Evolutionary conservation across 2,888 invertebrate species (phyloP), one percentile per base, ranked within the genome.

Genomic region (Diogma glabrata): DNA sequence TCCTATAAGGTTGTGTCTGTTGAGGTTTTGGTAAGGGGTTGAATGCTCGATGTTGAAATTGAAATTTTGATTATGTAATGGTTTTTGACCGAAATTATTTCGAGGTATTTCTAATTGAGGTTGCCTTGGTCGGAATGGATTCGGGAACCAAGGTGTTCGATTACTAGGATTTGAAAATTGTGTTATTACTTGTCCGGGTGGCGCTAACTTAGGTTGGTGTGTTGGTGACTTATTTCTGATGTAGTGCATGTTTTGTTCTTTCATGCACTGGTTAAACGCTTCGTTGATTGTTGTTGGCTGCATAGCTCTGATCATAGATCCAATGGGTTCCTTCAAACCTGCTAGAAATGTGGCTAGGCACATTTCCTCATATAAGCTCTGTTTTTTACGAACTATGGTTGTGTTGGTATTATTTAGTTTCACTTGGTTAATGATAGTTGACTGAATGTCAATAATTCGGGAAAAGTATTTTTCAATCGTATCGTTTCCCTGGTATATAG

Each of bases 271-370:
- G 3, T 51, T 50, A 14, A 58, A 55, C 12, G 57, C 58, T 30
- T 33, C 51, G 9, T 53, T 49, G 4, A 58, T 16, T 1, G 56
- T 52, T 7, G 51, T 51, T 36, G 56, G 57, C 48, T 51, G 54
- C 56, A 57, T 57, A 19, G 58, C 55, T 49, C 58, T 54, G 17
- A 59, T 56, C 5, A 52, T 57, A 26, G 58, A 54, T 9, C 58
- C 57, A 12, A 58, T 23, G 4, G 58, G 58, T 56, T 57, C 58
- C 24, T 50, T 57, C 5, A 59, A 40, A 3, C 57, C 56, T 3
- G 46, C 52, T 14, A 58, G 16, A 30, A 58, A 58, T 4, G 40
- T 33, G 36, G 57, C 59, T 10, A 58, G 50, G 22, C 56, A 28
- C 28, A 28, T 28, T 28, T 3, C 3, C 28, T 36, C 36, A 12